Evolutionary conservation across 2,888 invertebrate genomes (phyloP), one percentile per base, ranked within the genome.

Genomic region (Brachypalpus laphriformis): DNA sequence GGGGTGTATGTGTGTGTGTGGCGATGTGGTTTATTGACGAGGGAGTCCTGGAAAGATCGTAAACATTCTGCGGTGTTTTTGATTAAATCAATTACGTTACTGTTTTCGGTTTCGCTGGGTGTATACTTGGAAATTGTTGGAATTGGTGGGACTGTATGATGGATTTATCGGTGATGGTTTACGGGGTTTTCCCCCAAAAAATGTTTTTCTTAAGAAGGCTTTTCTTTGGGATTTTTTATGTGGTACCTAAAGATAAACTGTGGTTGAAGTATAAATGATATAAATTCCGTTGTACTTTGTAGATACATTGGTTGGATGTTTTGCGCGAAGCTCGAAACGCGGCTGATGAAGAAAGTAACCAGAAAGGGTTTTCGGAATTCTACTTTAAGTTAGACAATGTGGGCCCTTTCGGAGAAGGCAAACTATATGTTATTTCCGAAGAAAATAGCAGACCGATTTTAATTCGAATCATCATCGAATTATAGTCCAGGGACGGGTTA

Each of bases 51-150:
- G 40, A 76, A 56, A 76, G 20, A 81, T 81, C 80, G 81, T 85
- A 76, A 85, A 76, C 80, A 81, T 81, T 76, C 59, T 76, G 81
- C 65, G 85, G 85, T 72, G 65, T 70, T 81, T 85, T 85, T 85
- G 80, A 85, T 85, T 85, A 85, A 85, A 85, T 85, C 85, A 85
- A 85, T 85, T 85, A 76, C 59, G 71, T 56, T 71, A 47, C 66
- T 65, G 54, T 68, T 82, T 77, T 66, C 45, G 63, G 68, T 20
- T 25, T 14, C 31, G 7, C 7, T 28, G 16, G 49, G 25, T 1
- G n/a, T 31, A 49, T 70, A 31, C 11, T 20, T 14, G 11, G 5
- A 7, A 22, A 22, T 40, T 47, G 42, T 22, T 76, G 20, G 28
- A 1, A 14, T 40, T 49, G 57, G 7, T 57, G 45, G 51, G 34